Evolutionary conservation across 2,113 vertebrate genomes (phyloP), one percentile per base, ranked within the genome.

Genomic region (Lophochroa leadbeateri): DNA sequence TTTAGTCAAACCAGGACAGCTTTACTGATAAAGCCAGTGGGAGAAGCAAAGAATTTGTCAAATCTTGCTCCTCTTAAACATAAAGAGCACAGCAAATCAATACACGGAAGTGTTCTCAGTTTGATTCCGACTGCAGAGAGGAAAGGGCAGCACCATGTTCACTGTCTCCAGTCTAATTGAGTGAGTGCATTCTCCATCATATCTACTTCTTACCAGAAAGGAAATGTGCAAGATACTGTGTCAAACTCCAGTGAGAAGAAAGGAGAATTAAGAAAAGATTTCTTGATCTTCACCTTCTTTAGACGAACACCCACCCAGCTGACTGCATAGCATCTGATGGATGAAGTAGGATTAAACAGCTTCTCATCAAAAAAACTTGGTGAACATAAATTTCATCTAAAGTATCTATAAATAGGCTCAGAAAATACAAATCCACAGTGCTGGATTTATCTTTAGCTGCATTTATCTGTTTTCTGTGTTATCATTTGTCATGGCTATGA

Each of bases 21-120:
- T 86, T 77, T 63, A 84, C 97, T 98, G 98, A 98, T 98, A 98
- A 98, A 98, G 86, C 33, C 84, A 77, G 84, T 4, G 50, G 87
- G 96, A 97, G 94, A 97, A 98, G 88, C 94, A 81, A 97, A 97
- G 96, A 98, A 98, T 98, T 98, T 97, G 96, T 99, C 98, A 98
- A 94, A 91, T 82, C 88, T 94, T 49, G 31, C 94, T 88, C 85
- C 86, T 94, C 79, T 90, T 87, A 69, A 92, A 82, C 93, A 97
- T 27, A 94, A 95, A 95, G 97, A 96, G 97, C 96, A 86, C 46
- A 93, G 87, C 76, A 89, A 97, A 97, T 98, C 96, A 98, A 98
- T 98, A 88, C 94, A 87, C 64, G 97, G 98, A 98, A 98, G 97
- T 83, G 97, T 94, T 97, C 94, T 44, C 71, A 46, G 91, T 68